Conservation (phyloP, 2,797 vertebrate species). For the Lophius americanus region DNA sequence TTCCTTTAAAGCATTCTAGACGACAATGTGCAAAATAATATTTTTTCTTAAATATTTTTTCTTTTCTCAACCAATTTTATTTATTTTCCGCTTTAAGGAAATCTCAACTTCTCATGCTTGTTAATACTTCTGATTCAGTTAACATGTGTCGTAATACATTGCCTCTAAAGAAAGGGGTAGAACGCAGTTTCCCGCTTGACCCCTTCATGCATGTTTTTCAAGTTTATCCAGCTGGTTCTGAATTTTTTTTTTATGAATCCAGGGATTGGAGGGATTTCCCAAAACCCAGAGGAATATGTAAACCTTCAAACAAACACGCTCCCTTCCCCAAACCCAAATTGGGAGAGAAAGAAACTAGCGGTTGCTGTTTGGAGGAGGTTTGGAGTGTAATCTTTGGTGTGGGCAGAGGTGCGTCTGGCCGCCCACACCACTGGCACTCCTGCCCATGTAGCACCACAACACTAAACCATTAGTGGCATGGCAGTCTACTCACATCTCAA, state of each 20-base stretch:
- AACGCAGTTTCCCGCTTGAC: conserved; percentile 17
- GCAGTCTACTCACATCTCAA: conserved; percentile 89
- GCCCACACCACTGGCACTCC: conserved; percentile 88
- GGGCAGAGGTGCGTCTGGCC: conserved; percentile 77
- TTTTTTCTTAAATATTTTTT: neutral
- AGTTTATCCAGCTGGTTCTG: conserved; percentile 42
- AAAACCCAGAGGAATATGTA: conserved; percentile 43
- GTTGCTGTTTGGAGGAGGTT: conserved; percentile 47
- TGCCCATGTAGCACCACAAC: conserved; percentile 81
- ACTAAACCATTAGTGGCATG: conserved; percentile 87
- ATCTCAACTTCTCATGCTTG: neutral
- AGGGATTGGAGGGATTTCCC: conserved; percentile 46
- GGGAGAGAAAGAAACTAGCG: conserved; percentile 29
- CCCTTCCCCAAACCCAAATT: conserved; percentile 1
- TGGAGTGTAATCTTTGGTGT: conserved; percentile 70
- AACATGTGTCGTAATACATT: conserved; percentile 6
- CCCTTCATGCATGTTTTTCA: conserved; percentile 19
- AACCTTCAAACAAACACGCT: conserved; percentile 26
- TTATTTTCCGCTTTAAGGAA: conserved; percentile 17
- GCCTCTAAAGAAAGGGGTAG: neutral
- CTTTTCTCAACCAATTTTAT: conserved; percentile 11
- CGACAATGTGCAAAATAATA: too few relatives aligned
- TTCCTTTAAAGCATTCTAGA: too few relatives aligned
- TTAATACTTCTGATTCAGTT: neutral
- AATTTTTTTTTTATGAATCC: conserved; percentile 21